Conservation (phyloP, 2,888 invertebrate genomes). For the Leptopilina drosophilae region DNA sequence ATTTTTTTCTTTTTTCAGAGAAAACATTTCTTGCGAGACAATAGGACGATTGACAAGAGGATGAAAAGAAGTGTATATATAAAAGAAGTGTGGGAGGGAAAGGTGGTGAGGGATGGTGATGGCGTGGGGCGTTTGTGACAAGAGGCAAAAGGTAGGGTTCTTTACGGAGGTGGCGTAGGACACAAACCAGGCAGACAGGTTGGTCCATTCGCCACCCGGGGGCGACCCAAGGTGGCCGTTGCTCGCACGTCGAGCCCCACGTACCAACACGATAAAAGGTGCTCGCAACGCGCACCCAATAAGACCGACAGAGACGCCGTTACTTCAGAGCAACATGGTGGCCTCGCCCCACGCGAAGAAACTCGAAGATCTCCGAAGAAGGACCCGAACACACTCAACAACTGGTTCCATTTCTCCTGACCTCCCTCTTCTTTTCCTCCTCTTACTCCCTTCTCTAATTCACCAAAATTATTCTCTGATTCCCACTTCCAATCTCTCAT, state of each 20-base stretch:
- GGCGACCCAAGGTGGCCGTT: conserved; percentile 74
- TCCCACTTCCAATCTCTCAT: not conserved
- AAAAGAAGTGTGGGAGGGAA: conserved; percentile 24
- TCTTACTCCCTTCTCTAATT: too few species aligned
- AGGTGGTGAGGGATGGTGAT: conserved; percentile 51
- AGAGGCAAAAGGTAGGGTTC: conserved; percentile 46
- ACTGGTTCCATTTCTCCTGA: conserved; percentile 46
- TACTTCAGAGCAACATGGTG: conserved; percentile 71
- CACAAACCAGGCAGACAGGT: conserved; percentile 70
- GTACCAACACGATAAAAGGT: conserved; percentile 54
- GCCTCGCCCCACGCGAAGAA: conserved; percentile 77
- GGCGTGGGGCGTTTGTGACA: conserved; percentile 48
- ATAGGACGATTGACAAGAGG: not conserved
- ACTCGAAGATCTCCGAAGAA: conserved; percentile 75
- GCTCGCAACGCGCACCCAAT: conserved; percentile 40
- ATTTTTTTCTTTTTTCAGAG: not conserved
- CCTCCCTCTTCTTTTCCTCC: conserved; percentile 29
- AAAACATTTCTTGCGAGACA: conserved; percentile 13
- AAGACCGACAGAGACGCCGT: conserved; percentile 55
- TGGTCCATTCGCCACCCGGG: conserved; percentile 74
- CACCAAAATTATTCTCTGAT: too few species aligned
- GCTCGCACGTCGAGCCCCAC: conserved; percentile 67
- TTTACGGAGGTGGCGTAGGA: conserved; percentile 58
- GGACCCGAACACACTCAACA: conserved; percentile 50
- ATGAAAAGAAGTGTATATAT: conserved; percentile 31